A percentile compares a stretch with the other conserved stretches of the same genome.
Conservation (phyloP, 2,888 invertebrate species). For the Tridacna crocea region DNA sequence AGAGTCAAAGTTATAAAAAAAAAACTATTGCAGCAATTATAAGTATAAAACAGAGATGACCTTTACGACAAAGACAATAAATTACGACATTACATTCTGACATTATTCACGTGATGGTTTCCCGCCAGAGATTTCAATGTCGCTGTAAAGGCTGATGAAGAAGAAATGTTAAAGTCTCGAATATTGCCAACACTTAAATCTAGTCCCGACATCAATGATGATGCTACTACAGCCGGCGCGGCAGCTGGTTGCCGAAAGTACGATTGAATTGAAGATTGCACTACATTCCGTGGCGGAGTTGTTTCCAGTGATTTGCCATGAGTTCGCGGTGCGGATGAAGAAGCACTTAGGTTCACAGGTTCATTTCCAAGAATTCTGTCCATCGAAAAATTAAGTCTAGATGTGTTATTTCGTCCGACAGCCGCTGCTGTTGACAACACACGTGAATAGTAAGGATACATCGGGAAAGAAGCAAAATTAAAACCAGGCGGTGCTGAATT, state of each 20-base stretch:
- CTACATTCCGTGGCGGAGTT: conserved; percentile 36
- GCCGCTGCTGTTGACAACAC: conserved; percentile 64
- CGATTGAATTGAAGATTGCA: conserved; percentile 42
- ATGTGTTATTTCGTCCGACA: conserved; percentile 49
- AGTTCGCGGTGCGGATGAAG: conserved; percentile 33
- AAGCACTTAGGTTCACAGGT: conserved; percentile 59
- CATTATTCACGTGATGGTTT: conserved; percentile 45
- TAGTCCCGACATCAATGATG: conserved; percentile 49
- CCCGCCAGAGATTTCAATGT: conserved; percentile 61
- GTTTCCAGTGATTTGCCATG: conserved; percentile 24
- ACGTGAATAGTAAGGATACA: conserved; percentile 68
- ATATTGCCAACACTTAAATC: conserved; percentile 55
- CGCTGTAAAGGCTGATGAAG: conserved; percentile 63
- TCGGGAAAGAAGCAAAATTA: conserved; percentile 58
- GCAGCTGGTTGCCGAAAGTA: conserved; percentile 44
- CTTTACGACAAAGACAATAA: not conserved
- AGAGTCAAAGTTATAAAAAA: no score
- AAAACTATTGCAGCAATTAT: no score
- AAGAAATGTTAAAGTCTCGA: conserved; percentile 58
- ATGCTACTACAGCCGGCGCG: conserved; percentile 31
- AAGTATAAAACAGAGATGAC: no score
- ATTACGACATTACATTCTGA: conserved; percentile 35
- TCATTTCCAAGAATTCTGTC: conserved; percentile 67
- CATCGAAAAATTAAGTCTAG: conserved; percentile 65
- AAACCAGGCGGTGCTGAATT: conserved; percentile 38